A percentile compares a stretch with the other conserved stretches of the same genome.
Conservation (phyloP, 2,113 vertebrate species). For the Neoarius graeffei region DNA sequence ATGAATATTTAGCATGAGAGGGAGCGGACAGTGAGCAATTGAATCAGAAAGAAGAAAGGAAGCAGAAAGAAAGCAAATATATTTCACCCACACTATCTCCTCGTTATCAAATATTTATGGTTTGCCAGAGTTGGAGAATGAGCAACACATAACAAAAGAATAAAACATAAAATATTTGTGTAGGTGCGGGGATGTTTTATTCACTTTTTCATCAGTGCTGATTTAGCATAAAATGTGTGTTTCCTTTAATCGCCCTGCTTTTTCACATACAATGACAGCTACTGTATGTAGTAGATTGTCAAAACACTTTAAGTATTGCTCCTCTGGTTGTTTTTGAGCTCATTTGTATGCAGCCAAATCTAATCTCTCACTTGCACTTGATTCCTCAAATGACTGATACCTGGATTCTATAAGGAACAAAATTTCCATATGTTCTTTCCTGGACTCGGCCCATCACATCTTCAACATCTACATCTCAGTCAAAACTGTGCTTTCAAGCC, state of each 20-base stretch:
- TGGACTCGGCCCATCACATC: neutral
- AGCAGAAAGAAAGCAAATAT: slow-evolving; percentile 27
- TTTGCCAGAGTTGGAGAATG: slow-evolving; percentile 69
- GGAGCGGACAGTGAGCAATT: neutral
- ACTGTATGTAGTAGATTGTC: slow-evolving; percentile 14
- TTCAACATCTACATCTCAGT: neutral
- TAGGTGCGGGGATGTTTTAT: neutral
- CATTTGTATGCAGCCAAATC: neutral
- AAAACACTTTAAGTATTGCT: neutral
- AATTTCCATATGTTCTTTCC: neutral
- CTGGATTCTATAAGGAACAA: neutral
- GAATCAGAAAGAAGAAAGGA: slow-evolving; percentile 12
- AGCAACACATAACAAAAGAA: slow-evolving; percentile 58
- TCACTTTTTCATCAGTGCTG: slow-evolving; percentile 17
- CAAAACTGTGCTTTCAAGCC: neutral
- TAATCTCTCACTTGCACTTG: neutral
- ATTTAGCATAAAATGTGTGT: slow-evolving; percentile 9
- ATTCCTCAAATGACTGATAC: neutral
- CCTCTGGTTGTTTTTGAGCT: slow-evolving; percentile 7
- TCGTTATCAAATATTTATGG: slow-evolving; percentile 68
- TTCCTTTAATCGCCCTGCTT: slow-evolving; percentile 13
- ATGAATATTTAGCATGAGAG: neutral
- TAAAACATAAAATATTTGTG: slow-evolving; percentile 40
- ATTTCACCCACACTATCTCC: slow-evolving; percentile 66
- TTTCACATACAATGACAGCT: slow-evolving; percentile 15